Evolutionary conservation across 2,888 invertebrate genomes (phyloP), one percentile per base, ranked within the genome.

Genomic region (Morinoia aosen): DNA sequence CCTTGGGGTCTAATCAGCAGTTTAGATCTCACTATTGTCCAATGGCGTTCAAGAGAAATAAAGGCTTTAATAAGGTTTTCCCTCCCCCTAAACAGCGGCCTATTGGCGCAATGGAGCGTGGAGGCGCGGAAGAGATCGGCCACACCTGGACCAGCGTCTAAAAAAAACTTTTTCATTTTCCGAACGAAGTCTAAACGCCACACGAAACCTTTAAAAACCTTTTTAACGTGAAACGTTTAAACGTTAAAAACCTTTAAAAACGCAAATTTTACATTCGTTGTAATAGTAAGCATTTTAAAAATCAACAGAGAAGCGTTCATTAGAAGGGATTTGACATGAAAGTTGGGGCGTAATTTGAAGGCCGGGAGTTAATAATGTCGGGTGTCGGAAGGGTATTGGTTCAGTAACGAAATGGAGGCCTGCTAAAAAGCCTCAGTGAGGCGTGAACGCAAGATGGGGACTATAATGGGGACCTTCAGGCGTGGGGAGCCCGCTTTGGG

Each of bases 11-110:
- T 93, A 93, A 93, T 93, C 93, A 93, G 93, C 93, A 93, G 93
- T 57, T 93, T 93, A 57, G 93, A 93, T 93, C 93, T 48, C 25
- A n/a, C 93, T 57, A 93, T 93, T 93, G 57, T 93, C 93, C 93
- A 56, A 93, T 90, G 93, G 93, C 93, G 57, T 56, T 48, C 93
- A 93, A 57, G 93, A 93, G 93, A 93, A 93, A 93, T 93, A 93
- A 93, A 93, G 93, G 93, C 93, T 93, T 93, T 93, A 93, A 93
- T 93, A 93, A 93, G 93, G 93, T 93, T 93, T 56, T 12, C 93
- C 93, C 58, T 12, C 40, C 48, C 39, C 33, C 93, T 93, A 93
- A 57, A 93, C 93, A 93, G 93, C 5, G 48, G 7, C 39, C 48
- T 93, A 57, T 57, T 56, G 93, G 93, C 56, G 93, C 93, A 93